Evolutionary conservation across 1,140 invertebrate genomes (phyloP).

Genomic region (Drosophila hydei): DNA sequence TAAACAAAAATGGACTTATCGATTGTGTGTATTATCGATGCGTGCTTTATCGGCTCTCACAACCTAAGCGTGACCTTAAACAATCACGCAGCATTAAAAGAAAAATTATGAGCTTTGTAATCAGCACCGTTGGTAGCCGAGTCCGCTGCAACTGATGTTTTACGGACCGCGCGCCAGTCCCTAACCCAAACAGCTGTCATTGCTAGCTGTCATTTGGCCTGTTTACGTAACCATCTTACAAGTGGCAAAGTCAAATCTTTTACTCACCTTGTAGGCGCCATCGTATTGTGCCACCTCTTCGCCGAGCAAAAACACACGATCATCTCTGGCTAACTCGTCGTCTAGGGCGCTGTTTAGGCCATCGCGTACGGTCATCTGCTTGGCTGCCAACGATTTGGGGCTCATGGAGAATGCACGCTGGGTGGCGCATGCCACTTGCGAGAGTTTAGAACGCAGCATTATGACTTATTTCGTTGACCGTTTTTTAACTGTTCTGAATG

Average conservation of each 20-base stretch:
- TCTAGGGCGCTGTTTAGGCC: slow-evolving; percentile 98
- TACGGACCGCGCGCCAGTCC: slow-evolving; percentile 3
- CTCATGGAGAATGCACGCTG: slow-evolving; percentile 86
- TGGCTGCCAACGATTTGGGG: slow-evolving; percentile 85
- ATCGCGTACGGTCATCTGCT: slow-evolving; percentile 97
- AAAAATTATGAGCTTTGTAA: slow-evolving; percentile 33
- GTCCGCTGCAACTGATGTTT: slow-evolving; percentile 22
- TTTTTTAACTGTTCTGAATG: slow-evolving; percentile 16
- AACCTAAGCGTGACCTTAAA: slow-evolving; percentile 53
- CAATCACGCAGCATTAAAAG: slow-evolving; percentile 37
- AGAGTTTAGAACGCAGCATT: slow-evolving; percentile 65
- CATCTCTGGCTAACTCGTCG: slow-evolving; percentile 98
- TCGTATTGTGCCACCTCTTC: slow-evolving; percentile 99
- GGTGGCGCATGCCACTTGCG: slow-evolving; percentile 58
- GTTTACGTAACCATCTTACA: slow-evolving; percentile 80
- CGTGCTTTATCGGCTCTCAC: slow-evolving; percentile 5
- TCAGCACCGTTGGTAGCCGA: slow-evolving; percentile 46
- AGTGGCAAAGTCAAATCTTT: slow-evolving; percentile 34
- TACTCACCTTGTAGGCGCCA: slow-evolving; percentile 96
- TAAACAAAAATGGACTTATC: slow-evolving; percentile 49
- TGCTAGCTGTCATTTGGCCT: slow-evolving; percentile 40
- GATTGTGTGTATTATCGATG: slow-evolving; percentile 12
- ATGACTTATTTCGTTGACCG: slow-evolving; percentile 28
- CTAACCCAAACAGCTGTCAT: slow-evolving; percentile 54
- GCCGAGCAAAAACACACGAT: slow-evolving; percentile 96